Conservation (phyloP, 2,888 invertebrate species). For the Celastrina argiolus region DNA sequence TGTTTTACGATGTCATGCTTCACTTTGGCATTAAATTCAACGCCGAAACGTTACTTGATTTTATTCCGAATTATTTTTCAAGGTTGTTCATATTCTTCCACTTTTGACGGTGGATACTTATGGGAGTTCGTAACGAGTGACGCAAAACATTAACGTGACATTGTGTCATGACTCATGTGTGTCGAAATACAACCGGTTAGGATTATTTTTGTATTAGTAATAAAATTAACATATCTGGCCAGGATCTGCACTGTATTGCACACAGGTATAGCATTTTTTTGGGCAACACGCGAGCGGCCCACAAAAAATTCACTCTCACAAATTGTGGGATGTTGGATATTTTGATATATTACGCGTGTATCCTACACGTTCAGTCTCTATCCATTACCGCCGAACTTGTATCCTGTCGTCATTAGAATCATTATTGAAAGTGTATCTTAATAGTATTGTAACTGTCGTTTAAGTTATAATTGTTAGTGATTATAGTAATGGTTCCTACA, state of each 20-base stretch:
- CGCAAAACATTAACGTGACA: background rate
- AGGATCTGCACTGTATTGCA: constrained; percentile 41
- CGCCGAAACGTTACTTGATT: too few species aligned
- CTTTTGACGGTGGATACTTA: background rate
- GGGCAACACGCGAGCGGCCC: background rate
- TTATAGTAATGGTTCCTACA: too few species aligned
- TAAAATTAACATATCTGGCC: constrained; percentile 66
- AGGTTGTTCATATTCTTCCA: too few species aligned
- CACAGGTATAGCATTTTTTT: constrained; percentile 9
- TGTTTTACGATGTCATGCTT: too few species aligned
- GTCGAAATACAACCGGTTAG: constrained; percentile 69
- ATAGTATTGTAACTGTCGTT: too few species aligned
- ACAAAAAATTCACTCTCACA: background rate
- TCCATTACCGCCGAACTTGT: background rate
- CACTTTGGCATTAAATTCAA: too few species aligned
- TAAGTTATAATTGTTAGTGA: too few species aligned
- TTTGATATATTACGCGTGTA: background rate
- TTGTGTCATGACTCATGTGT: constrained; percentile 31
- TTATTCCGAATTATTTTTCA: too few species aligned
- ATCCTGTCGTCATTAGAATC: background rate
- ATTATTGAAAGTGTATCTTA: background rate
- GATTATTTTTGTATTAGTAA: constrained; percentile 67
- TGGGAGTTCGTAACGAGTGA: background rate
- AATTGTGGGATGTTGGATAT: background rate
- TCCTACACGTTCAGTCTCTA: background rate